A percentile compares a stretch with the other conserved stretches of the same genome.
Evolutionary conservation across 1,140 invertebrate species (phyloP).

Genomic region (Drosophila saltans): DNA sequence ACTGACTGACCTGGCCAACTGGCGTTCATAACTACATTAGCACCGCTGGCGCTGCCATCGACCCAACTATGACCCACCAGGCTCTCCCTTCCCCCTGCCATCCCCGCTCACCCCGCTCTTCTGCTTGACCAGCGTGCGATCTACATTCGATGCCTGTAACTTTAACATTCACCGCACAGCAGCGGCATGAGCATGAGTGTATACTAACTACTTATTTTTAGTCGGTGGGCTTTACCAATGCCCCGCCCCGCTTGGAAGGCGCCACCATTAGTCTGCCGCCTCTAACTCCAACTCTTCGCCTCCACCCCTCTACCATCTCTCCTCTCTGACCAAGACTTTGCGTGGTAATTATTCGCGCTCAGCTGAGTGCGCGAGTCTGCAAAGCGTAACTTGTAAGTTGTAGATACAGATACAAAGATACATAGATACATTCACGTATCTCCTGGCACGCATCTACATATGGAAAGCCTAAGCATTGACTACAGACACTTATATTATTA

Average conservation of each 20-base stretch:
- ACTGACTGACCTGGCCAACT: slow-evolving; percentile 52
- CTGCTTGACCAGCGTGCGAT: slow-evolving; percentile 47
- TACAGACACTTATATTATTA: slow-evolving; percentile 17
- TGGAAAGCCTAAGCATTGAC: slow-evolving; percentile 55
- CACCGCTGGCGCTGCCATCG: slow-evolving; percentile 70
- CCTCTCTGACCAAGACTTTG: slow-evolving; percentile 14
- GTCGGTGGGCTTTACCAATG: slow-evolving; percentile 50
- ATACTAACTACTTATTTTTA: slow-evolving; percentile 32
- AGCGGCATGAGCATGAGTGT: neutral
- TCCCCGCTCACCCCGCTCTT: neutral
- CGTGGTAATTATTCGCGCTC: slow-evolving; percentile 81
- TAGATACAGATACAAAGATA: slow-evolving; percentile 44
- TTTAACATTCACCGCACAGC: slow-evolving; percentile 60
- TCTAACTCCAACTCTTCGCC: neutral
- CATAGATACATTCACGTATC: slow-evolving; percentile 72
- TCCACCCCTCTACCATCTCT: neutral
- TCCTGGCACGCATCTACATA: slow-evolving; percentile 73
- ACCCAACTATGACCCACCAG: slow-evolving; percentile 46
- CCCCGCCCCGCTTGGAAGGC: slow-evolving; percentile 54
- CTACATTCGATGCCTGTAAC: slow-evolving; percentile 31
- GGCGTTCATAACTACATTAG: slow-evolving; percentile 77
- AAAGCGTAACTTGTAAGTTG: slow-evolving; percentile 81
- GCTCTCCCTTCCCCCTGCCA: neutral
- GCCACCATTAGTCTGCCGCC: slow-evolving; percentile 45
- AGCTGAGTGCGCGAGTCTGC: slow-evolving; percentile 76